Base-by-base conservation (phyloP, 2,113 vertebrate genomes). In the Micronycteris hirsuta region DNA sequence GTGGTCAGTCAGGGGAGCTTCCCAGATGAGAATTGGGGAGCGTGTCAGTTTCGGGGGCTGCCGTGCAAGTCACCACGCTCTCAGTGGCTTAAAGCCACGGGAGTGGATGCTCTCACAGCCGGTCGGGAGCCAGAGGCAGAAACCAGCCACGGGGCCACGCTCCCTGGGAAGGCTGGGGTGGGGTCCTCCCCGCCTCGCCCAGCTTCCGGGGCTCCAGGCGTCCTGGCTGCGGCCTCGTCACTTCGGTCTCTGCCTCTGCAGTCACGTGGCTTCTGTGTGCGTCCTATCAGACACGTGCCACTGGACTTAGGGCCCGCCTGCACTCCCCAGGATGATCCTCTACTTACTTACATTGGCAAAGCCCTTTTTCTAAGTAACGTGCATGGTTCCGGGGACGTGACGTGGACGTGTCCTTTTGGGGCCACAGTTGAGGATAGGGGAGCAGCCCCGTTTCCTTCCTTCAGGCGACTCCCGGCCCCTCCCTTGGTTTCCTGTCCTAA, bases 371-470 rank as follows among this genome's bases (percentile, higher is more conserved):
- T 54, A 10, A 0, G 38, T n/a, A 13, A 17, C 33, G 1, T 5
- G 36, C n/a, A 17, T 3, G 2, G 68, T 7, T n/a, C 11, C 33
- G n/a, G 36, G 49, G 36, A 22, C 22, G 28, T 33, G 67, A 52
- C 0, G 0, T 19, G n/a, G 36, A 14, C 5, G 0, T 10, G 1
- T 24, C 31, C 28, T 76, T 49, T 3, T 0, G 28, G 45, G 52
- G 28, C 65, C 67, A 10, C n/a, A 1, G 0, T n/a, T 91, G n/a
- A 31, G 58, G 20, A 5, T 52, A 24, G 63, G 24, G 80, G 22
- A 24, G 10, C 47, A 10, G 1, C 28, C 19, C 28, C 2, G 0
- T 67, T 61, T 47, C 47, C 52, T 81, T 61, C 20, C 45, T 19
- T 47, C 63, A 1, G 17, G 56, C 12, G 1, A 1, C 67, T 58